Percentiles rank a stretch among this genome's conserved stretches.
Conservation (phyloP, 2,888 invertebrate species). For the Cephus rjabovi region DNA sequence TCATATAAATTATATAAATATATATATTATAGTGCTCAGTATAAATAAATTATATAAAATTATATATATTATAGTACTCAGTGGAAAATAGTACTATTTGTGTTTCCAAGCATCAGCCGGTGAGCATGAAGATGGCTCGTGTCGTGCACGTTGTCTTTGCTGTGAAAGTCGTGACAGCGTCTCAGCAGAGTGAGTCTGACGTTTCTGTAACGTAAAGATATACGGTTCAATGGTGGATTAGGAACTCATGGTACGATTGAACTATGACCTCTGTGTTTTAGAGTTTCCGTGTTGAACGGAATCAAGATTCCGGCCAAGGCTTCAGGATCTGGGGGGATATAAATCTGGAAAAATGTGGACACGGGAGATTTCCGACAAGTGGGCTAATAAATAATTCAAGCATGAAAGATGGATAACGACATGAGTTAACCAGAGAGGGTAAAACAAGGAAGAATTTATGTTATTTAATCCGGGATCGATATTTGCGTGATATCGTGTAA, state of each 20-base stretch:
- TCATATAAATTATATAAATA: background rate
- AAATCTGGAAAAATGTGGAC: background rate
- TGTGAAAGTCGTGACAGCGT: background rate
- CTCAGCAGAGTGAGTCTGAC: background rate
- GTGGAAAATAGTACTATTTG: too few species aligned
- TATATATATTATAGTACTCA: too few species aligned
- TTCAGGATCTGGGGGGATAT: background rate
- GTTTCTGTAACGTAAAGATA: background rate
- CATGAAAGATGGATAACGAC: background rate
- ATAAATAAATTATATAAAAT: background rate
- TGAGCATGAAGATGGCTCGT: background rate
- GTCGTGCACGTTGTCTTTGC: background rate
- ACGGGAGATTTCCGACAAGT: background rate
- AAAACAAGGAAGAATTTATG: background rate
- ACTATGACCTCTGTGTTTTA: background rate
- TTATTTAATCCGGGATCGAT: background rate
- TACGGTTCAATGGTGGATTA: background rate
- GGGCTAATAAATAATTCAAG: background rate
- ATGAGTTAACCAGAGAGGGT: background rate
- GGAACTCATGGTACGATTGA: background rate
- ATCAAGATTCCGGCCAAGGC: background rate
- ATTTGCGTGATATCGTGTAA: background rate
- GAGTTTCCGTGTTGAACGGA: background rate
- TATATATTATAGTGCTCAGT: too few species aligned
- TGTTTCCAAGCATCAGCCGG: too few species aligned